These are phyloP conservation scores for Myripristis jacobus DNA, from an alignment of 2,797 vertebrate species.

Conservation along the genomic window DNA sequence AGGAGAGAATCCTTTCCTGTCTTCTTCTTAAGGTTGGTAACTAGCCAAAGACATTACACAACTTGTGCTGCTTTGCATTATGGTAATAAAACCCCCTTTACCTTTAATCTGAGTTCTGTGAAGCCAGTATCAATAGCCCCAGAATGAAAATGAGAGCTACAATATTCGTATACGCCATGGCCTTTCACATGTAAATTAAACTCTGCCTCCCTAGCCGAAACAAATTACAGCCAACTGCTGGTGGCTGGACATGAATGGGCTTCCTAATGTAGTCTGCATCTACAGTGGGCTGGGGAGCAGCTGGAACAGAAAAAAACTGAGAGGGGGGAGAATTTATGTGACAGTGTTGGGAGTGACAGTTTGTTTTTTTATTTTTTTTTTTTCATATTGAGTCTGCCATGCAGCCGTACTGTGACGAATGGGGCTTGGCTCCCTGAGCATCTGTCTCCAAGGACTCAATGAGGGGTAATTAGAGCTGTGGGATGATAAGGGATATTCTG, in stretches of 20 bases:
- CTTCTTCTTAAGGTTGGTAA: constrained; percentile 52
- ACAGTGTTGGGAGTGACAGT: constrained; percentile 80
- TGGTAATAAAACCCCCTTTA: constrained; percentile 44
- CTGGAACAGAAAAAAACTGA: constrained; percentile 74
- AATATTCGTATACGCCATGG: constrained; percentile 73
- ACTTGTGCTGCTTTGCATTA: constrained; percentile 59
- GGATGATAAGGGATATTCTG: constrained; percentile 72
- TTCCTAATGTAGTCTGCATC: constrained; percentile 80
- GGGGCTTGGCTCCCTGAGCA: constrained; percentile 79
- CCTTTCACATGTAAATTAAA: constrained; percentile 83
- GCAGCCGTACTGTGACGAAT: constrained; percentile 81
- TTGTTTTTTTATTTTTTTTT: constrained; percentile 75
- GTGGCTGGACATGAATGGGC: constrained; percentile 80
- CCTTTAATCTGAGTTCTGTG: constrained; percentile 67
- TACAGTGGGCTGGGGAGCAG: constrained; percentile 81
- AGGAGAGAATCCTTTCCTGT: constrained; percentile 46
- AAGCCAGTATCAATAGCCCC: constrained; percentile 71
- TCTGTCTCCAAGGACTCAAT: constrained; percentile 78
- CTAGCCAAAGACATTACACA: constrained; percentile 70
- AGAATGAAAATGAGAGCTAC: constrained; percentile 73
- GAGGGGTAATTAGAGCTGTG: constrained; percentile 77
- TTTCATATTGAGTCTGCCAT: constrained; percentile 73
- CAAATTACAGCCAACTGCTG: constrained; percentile 84
- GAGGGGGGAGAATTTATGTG: constrained; percentile 80
- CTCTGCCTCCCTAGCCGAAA: constrained; percentile 78